Evolutionary conservation across 1,140 invertebrate genomes (phyloP).

Genomic region (Lithobius niger): DNA sequence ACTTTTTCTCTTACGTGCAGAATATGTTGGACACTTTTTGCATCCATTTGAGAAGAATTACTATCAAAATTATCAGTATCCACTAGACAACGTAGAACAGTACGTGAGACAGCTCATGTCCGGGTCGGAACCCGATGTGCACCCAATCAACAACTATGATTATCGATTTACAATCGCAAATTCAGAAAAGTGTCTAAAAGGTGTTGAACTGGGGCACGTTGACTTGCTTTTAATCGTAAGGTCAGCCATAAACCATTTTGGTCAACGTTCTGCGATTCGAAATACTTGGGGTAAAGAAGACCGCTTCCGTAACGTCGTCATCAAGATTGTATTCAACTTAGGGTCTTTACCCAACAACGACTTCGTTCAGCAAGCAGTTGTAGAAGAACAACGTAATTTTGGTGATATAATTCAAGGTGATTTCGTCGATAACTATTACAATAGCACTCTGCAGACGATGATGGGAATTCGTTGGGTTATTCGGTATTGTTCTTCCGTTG

Average conservation of each 20-base stretch:
- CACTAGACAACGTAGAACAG: conserved; percentile 36
- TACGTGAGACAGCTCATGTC: conserved; percentile 37
- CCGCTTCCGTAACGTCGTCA: conserved; percentile 57
- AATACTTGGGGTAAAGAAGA: conserved; percentile 70
- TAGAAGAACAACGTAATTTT: conserved; percentile 47
- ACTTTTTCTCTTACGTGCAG: no score
- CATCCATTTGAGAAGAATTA: conserved; percentile 53
- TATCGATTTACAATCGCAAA: conserved; percentile 22
- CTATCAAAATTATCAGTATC: conserved; percentile 50
- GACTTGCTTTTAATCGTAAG: conserved; percentile 49
- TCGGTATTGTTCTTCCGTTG: conserved; percentile 52
- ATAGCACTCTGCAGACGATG: conserved; percentile 91
- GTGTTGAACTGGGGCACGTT: conserved; percentile 16
- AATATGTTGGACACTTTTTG: conserved; percentile 50
- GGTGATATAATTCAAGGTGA: conserved; percentile 70
- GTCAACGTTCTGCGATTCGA: conserved; percentile 53
- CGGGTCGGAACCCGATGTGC: conserved; percentile 35
- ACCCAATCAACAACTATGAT: conserved; percentile 25
- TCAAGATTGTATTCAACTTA: conserved; percentile 63
- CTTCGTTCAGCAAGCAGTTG: conserved; percentile 28
- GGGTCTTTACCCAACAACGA: conserved; percentile 43
- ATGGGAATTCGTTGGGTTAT: conserved; percentile 73
- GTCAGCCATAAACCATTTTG: conserved; percentile 57
- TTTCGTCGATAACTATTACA: conserved; percentile 72
- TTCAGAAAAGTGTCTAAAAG: conserved; percentile 22